A percentile compares a stretch with the other conserved stretches of the same genome.
Evolutionary conservation across 2,888 invertebrate species (phyloP).

Genomic region (Tanytarsus gracilentus): DNA sequence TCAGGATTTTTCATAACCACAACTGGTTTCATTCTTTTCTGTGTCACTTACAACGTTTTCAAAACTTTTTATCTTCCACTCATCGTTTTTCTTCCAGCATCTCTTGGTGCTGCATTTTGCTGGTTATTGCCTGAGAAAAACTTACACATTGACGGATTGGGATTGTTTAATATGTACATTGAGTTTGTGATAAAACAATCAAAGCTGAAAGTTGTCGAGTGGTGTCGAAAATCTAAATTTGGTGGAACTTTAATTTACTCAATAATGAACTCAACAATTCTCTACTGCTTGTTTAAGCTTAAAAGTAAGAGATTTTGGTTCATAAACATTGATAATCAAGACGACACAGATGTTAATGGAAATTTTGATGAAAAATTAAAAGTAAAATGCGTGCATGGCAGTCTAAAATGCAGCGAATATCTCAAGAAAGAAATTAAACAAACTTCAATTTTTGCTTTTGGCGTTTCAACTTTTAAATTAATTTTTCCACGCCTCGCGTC

Average conservation of each 20-base stretch:
- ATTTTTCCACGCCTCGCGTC: neutral
- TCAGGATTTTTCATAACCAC: slow-evolving; percentile 11
- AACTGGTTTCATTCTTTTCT: neutral
- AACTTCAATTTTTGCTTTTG: neutral
- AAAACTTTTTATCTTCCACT: neutral
- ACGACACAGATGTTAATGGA: neutral
- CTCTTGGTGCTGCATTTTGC: neutral
- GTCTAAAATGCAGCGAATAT: slow-evolving; percentile 1
- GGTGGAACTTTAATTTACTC: neutral
- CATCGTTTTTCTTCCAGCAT: neutral
- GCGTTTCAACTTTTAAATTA: neutral
- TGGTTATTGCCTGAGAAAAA: neutral
- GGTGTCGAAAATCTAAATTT: neutral
- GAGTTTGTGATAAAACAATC: slow-evolving; percentile 13
- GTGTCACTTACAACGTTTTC: neutral
- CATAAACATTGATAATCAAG: neutral
- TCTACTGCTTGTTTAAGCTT: neutral
- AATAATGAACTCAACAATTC: neutral
- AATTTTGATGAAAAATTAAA: neutral
- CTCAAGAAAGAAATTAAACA: slow-evolving; percentile 8
- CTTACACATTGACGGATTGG: slow-evolving; percentile 2
- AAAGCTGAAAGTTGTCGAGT: neutral
- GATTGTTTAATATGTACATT: slow-evolving; percentile 9
- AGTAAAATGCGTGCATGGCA: neutral
- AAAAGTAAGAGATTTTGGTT: slow-evolving; percentile 13